Base-by-base conservation (phyloP, 2,888 invertebrate genomes). In the Cheilosia grossa region DNA sequence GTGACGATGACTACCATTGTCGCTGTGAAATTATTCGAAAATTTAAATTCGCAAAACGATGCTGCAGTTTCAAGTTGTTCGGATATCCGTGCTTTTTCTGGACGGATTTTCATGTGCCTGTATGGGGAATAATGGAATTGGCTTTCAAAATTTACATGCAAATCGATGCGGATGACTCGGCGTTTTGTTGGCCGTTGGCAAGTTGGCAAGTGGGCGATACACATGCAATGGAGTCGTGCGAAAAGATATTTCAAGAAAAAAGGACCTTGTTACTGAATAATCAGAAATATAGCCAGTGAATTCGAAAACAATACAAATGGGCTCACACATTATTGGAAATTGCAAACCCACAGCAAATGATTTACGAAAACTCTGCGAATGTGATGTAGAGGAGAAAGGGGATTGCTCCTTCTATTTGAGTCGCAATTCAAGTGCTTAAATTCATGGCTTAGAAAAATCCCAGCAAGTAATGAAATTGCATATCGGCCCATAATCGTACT, bases 11-110 rank as follows among this genome's bases (percentile, higher is more conserved):
- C 19, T 13, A 13, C 13, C 49, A 19, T 21, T 13, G 51, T 66
- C 80, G 54, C 24, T 24, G 33, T 63, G 58, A 61, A 61, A 61
- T 66, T 79, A 59, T 61, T 67, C 37, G 81, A 75, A 75, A 77
- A 66, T 82, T 77, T 77, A 66, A 77, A 82, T 77, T 64, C 82
- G 47, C 70, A 47, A 69, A 81, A 75, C 37, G 37, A 37, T 75
- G 77, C n/a, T 15, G 33, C 54, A 61, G 51, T 53, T 67, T 33
- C 51, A 75, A 70, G 67, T n/a, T 33, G 56, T 37, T 51, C 77
- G 77, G 70, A 82, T 77, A 61, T 77, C 77, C 70, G 80, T 54
- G 37, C 54, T 67, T 70, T 63, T 67, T 61, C 30, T 67, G 30
- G 7, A 10, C 10, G 27, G 17, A 53, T 17, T 24, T 27, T 40